A percentile compares a stretch with the other conserved stretches of the same genome.
Evolutionary conservation across 2,888 invertebrate species (phyloP).

Genomic region (Tachystola acroxantha): DNA sequence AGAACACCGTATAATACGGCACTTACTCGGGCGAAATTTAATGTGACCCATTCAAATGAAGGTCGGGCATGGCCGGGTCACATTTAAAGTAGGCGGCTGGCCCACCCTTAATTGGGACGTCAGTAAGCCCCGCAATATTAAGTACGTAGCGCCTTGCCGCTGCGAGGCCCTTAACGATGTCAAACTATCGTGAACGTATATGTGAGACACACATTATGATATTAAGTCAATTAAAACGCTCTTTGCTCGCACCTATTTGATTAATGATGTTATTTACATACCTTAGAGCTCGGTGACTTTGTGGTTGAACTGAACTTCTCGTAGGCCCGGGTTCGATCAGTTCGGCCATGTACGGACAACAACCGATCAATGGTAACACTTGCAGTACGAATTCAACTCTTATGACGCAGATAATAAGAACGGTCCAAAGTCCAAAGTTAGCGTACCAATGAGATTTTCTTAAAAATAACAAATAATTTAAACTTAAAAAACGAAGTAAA

Average conservation of each 20-base stretch:
- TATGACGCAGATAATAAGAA: no score
- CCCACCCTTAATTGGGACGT: slow-evolving; percentile 16
- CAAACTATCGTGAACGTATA: slow-evolving; percentile 13
- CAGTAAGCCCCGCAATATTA: slow-evolving; percentile 27
- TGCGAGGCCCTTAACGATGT: slow-evolving; percentile 23
- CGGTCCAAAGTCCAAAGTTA: no score
- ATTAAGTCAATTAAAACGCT: neutral
- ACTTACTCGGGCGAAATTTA: slow-evolving; percentile 21
- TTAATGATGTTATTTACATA: neutral
- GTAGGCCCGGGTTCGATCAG: no score
- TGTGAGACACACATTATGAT: slow-evolving; percentile 15
- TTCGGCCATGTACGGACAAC: no score
- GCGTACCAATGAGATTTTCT: no score
- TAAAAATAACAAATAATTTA: no score
- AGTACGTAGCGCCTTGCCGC: slow-evolving; percentile 24
- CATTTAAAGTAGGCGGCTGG: slow-evolving; percentile 13
- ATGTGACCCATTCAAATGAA: slow-evolving; percentile 22
- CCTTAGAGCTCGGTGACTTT: no score
- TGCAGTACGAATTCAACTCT: no score
- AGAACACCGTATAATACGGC: slow-evolving; percentile 12
- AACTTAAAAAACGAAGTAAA: no score
- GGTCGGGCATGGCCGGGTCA: slow-evolving; percentile 11
- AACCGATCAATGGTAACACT: no score
- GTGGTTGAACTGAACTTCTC: no score
- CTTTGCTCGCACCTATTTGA: neutral